These are phyloP conservation scores for Diploscapter pachys DNA, from an alignment of 1,140 invertebrate species.

Conservation along the genomic window DNA sequence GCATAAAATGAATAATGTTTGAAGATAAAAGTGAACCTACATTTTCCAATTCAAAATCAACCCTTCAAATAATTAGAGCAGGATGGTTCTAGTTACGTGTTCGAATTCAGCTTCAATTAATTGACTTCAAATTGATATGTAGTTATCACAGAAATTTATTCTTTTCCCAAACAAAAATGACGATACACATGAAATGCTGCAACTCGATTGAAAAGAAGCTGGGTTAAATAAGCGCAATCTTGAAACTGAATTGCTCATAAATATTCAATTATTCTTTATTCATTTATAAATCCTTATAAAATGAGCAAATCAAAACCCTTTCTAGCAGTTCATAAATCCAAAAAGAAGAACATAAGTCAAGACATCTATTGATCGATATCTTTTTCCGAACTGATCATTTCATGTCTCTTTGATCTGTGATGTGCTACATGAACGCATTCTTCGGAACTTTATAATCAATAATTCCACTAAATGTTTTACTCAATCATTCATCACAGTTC, in stretches of 20 bases:
- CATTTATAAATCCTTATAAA: no score
- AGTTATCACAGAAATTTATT: no score
- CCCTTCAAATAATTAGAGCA: not conserved
- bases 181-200: no score
- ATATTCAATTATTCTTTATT: no score
- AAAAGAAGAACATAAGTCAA: no score
- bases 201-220: no score
- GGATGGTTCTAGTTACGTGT: not conserved
- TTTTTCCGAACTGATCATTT: not conserved
- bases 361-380: no score
- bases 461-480: not conserved
- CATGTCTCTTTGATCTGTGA: not conserved
- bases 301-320: no score
- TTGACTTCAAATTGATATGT: not conserved
- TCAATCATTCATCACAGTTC: not conserved
- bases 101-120: not conserved
- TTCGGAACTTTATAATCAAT: conserved; percentile 1
- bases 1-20: not conserved
- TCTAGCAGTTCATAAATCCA: no score
- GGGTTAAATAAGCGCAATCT: no score
- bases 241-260: no score
- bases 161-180: no score
- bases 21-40: not conserved
- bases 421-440: not conserved
- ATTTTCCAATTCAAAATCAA: not conserved